Percentiles rank a stretch among this genome's conserved stretches.
Evolutionary conservation across 2,113 vertebrate genomes (phyloP).

Genomic region (mouse (Mus musculus)): DNA sequence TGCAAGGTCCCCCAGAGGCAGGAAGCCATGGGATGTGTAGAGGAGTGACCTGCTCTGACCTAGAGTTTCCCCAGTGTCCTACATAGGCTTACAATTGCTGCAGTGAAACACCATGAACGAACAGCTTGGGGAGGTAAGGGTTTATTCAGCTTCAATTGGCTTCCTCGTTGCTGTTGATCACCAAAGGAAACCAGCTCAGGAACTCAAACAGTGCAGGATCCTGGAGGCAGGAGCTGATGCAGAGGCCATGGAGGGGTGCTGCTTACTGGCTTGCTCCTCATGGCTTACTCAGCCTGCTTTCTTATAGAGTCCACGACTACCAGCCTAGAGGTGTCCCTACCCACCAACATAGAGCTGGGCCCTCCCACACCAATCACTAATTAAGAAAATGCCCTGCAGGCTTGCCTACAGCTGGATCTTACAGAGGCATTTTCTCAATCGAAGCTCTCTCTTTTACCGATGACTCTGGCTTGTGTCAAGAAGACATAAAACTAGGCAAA

Average conservation of each 20-base stretch:
- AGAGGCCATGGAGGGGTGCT: background rate
- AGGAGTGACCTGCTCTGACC: background rate
- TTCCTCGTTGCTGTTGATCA: background rate
- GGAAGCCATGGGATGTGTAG: background rate
- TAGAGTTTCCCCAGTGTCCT: background rate
- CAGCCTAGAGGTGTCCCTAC: background rate
- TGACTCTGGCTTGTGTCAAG: background rate
- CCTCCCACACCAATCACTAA: no score
- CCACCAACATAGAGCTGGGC: no score
- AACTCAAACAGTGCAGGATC: background rate
- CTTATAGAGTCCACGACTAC: background rate
- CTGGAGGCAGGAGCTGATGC: background rate
- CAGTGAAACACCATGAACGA: background rate
- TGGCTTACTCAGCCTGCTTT: background rate
- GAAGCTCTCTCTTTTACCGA: background rate
- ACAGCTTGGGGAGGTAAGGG: background rate
- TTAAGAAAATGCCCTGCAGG: background rate
- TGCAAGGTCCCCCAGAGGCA: background rate
- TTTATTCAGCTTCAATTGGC: background rate
- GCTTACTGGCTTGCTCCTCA: background rate
- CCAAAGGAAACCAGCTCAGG: background rate
- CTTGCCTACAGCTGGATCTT: background rate
- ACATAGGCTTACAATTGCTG: background rate
- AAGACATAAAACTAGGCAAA: background rate
- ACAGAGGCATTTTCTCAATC: background rate